phyloP scores from a whole-genome alignment of 1,140 invertebrate species.

The Macrobrachium nipponense region DNA sequence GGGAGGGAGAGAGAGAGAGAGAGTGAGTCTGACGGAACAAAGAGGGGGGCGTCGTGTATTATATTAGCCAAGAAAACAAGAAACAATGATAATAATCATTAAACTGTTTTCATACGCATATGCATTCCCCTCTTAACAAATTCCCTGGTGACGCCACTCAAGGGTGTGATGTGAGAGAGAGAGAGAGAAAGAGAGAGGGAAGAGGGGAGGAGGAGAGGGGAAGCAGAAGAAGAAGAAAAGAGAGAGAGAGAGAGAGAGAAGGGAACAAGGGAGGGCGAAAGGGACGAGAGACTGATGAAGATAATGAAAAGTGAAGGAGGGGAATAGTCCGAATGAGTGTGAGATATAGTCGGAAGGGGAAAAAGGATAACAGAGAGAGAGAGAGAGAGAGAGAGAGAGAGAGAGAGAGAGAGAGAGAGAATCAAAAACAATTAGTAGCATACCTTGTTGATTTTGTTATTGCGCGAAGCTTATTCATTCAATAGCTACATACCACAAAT shows the following conservation, averaged over 20 bases:
- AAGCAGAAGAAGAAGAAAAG: not conserved
- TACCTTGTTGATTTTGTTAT: too few species aligned
- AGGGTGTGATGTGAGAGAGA: slow-evolving; percentile 1
- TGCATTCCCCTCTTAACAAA: too few species aligned
- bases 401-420: not conserved
- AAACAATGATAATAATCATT: too few species aligned
- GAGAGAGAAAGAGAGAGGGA: not conserved
- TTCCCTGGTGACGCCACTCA: not conserved
- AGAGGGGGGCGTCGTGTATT: too few species aligned
- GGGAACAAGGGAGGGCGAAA: not conserved
- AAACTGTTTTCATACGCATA: too few species aligned
- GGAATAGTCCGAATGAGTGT: not conserved
- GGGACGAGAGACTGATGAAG: not conserved
- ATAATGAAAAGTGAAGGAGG: not conserved
- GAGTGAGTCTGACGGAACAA: not conserved
- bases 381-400: not conserved
- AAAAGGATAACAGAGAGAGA: not conserved
- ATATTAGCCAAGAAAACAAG: too few species aligned
- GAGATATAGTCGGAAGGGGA: not conserved
- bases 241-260: not conserved
- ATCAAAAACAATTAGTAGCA: too few species aligned
- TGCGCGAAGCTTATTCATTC: too few species aligned
- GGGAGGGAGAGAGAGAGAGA: slow-evolving; percentile 12
- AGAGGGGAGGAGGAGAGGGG: not conserved
- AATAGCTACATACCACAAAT: too few species aligned